Base-by-base conservation (phyloP, 2,113 vertebrate species). In the Prunella fulvescens region DNA sequence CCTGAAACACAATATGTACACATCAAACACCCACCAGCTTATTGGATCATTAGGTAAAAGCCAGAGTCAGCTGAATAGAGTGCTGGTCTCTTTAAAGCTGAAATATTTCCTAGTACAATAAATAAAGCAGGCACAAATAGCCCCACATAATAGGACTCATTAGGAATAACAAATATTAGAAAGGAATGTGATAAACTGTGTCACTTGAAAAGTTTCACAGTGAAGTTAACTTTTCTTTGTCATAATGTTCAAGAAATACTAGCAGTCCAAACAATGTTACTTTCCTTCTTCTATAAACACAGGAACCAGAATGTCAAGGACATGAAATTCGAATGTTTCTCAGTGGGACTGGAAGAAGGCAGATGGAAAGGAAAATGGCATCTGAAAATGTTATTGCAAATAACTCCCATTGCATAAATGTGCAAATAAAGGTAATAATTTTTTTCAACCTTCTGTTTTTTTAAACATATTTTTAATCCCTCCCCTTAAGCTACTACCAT, bases 21-120 rank as follows among this genome's bases (percentile, higher is more conserved):
- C 66, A 95, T 96, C 90, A 97, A 97, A 95, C 70, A 95, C 87
- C 58, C 91, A 76, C 76, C 96, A 97, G 83, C 95, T 96, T 98
- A 97, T 86, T 94, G 73, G 82, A 84, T 97, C 94, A 97, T 98
- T 96, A 97, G 58, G 86, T 95, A 97, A 97, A 97, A 97, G 88
- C 91, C 83, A 88, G 47, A 96, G 80, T 70, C 70, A 89, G 93
- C 96, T 96, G 66, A 93, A 96, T 18, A 95, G 82, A 97, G 81
- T 83, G 57, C 90, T 95, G 62, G 60, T 92, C 69, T 89, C 61
- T 76, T 97, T 85, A 86, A 86, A 92, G 65, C n/a, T 83, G 57
- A 96, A 92, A 35, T 35, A 82, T 87, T 91, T 81, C 61, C 82
- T 71, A 10, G 2, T 53, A 72, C 64, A 93, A 95, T 93, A 97